Base-by-base conservation (phyloP, 2,888 invertebrate species). In the Diarsia brunnea region DNA sequence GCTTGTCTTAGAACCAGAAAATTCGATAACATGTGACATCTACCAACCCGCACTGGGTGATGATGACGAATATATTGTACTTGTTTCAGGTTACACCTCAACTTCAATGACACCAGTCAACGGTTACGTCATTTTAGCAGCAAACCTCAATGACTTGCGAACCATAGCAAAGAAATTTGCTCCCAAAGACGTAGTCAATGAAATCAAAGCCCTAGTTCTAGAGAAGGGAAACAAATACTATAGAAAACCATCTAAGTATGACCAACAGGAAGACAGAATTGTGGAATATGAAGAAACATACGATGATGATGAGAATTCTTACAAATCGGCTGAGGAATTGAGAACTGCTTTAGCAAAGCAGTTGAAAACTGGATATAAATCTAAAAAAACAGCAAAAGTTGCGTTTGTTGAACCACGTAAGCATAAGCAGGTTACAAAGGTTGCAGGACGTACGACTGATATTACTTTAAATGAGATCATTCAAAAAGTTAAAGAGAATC, bases 61-160 rank as follows among this genome's bases (percentile, higher is more conserved):
- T 38, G 38, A 38, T 38, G 38, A 53, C n/a, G n/a, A 31, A 31
- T 21, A 38, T 14, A 63, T 43, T n/a, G 14, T 8, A 24, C 1
- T 47, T 0, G n/a, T 79, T 84, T 45, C 79, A 75, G 82, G 73
- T 70, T 27, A 65, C 16, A 31, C 73, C 51, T 75, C 73, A 16
- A 61, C 51, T 14, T 2, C 78, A 21, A 10, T 73, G 11, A 51
- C 31, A 1, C n/a, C 65, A 60, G 70, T 64, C 0, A 31, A 66
- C 2, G 58, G 70, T 11, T 85, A 88, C 51, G 90, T 93, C 0
- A 64, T 94, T 0, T 74, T 94, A 1, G 90, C 93, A 7, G 92
- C 90, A 0, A 92, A 94, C 27, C 51, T 91, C 4, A 91, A 93
- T 0, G 94, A 94, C 27, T 91, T 94, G 51, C 85, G 84, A 61